These are phyloP conservation scores for Pristiophorus japonicus DNA, from an alignment of 2,113 vertebrate species.

Conservation along the genomic window DNA sequence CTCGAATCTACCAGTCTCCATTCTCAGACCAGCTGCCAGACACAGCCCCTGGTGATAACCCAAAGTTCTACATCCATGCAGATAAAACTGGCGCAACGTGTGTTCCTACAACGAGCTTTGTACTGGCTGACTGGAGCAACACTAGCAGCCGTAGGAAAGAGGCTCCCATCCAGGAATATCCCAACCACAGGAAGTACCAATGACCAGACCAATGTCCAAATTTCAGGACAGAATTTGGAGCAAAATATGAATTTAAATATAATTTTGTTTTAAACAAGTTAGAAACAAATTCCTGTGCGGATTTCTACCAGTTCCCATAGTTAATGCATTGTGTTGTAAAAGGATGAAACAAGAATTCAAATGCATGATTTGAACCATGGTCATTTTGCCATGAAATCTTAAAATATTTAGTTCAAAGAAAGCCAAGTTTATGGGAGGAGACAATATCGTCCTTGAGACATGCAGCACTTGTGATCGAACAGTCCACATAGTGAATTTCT, in stretches of 20 bases:
- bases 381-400: not conserved
- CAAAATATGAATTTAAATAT: not conserved
- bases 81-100: not conserved
- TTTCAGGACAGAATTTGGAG: not conserved
- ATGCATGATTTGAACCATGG: constrained; percentile 25
- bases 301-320: not conserved
- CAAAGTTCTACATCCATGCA: not conserved
- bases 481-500: not conserved
- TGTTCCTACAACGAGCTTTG: not conserved
- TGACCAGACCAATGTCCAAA: not conserved
- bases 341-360: constrained; percentile 33
- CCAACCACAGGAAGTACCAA: not conserved
- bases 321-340: not conserved
- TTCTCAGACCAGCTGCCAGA: not conserved
- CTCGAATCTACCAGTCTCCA: no score
- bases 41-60: not conserved
- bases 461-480: not conserved
- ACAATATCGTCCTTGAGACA: not conserved
- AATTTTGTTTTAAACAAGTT: not conserved
- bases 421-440: not conserved
- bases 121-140: not conserved
- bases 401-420: not conserved
- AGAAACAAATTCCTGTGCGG: not conserved
- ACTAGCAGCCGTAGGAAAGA: not conserved
- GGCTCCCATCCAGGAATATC: not conserved